phyloP scores from a whole-genome alignment of 2,888 invertebrate genomes.

The Chrysomela aeneicollis region DNA sequence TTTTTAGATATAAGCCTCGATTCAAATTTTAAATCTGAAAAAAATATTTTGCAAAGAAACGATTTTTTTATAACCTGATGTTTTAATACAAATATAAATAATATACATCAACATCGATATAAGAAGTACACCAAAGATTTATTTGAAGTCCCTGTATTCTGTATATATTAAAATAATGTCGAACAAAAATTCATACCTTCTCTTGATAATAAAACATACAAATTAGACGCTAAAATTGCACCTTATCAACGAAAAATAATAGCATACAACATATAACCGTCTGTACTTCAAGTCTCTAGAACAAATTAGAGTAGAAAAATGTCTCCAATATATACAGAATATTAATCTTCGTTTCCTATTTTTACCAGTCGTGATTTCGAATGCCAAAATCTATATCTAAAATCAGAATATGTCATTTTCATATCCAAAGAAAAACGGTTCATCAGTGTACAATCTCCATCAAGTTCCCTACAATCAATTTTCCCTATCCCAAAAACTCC shows the following conservation, averaged over 20 bases:
- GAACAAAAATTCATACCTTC: too few relatives aligned
- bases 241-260: not conserved
- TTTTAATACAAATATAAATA: slow-evolving; percentile 22
- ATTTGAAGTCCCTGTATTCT: not conserved
- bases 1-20: too few relatives aligned
- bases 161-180: not conserved
- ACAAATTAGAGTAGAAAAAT: not conserved
- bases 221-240: not conserved
- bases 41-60: not conserved
- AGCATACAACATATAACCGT: not conserved
- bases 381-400: not conserved
- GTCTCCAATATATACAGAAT: not conserved
- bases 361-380: not conserved
- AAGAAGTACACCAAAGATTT: not conserved
- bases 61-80: not conserved
- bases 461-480: too few relatives aligned
- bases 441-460: not conserved
- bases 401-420: not conserved
- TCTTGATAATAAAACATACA: too few relatives aligned
- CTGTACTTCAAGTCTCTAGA: not conserved
- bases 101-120: slow-evolving; percentile 17
- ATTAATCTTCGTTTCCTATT: not conserved
- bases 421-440: not conserved
- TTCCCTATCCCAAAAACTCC: too few relatives aligned
- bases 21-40: too few relatives aligned